Evolutionary conservation across 2,113 vertebrate species (phyloP), one percentile per base, ranked within the genome.

Genomic region (Dipodomys ordii): DNA sequence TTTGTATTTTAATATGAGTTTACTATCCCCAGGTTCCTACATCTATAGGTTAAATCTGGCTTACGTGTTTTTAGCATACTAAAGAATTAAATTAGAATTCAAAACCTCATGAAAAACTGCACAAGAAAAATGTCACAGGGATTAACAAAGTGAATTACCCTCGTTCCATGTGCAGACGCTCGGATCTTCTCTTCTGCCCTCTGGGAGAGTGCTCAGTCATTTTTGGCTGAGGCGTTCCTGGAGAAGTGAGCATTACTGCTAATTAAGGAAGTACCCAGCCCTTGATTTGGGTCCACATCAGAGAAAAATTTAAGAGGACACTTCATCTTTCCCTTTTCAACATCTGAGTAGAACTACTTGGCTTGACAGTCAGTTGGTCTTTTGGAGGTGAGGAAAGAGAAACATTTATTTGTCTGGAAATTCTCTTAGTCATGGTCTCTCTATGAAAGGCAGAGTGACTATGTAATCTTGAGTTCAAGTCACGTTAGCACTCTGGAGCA

Each of bases 401-500:
- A 94, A 77, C 7, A 91, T 90, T 81, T 92, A n/a, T 94, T 92
- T 94, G 35, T 93, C 72, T 97, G 83, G 91, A 84, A 94, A 89
- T 69, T 81, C 18, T 87, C 74, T 95, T 94, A 89, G 67, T 94
- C 92, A 95, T 64, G 28, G 35, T 81, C 84, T 94, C 77, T 92
- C 30, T 88, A 7, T 60, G 92, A 91, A 87, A 93, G 27, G 80
- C 94, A 53, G 68, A 76, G 49, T 67, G 30, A 68, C 32, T 87
- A 65, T 89, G 69, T 68, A 32, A 73, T 79, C 32, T 79, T 20
- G 62, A 69, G 30, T 67, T 89, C 69, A 94, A 93, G 78, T 64
- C 65, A 65, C 9, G 32, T 82, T 87, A 85, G 32, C 60, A 57
- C 13, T 90, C 32, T 49, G 77, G 64, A 74, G 49, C 16, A 83